phyloP scores from a whole-genome alignment of 2,888 invertebrate species.

The Oscheius onirici region DNA sequence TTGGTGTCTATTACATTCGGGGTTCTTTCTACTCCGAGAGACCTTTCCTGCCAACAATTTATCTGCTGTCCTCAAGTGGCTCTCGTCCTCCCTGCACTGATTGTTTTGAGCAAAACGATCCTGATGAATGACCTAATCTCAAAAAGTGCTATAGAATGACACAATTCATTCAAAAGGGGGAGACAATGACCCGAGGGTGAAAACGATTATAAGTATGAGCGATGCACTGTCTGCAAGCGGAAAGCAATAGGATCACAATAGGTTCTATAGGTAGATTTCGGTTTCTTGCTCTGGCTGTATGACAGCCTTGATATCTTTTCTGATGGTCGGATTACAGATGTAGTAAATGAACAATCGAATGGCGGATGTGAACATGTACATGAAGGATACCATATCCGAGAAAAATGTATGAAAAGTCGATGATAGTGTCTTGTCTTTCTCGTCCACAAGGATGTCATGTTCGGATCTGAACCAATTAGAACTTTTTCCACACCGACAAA shows the following conservation, averaged over 20 bases:
- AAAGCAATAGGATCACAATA: no score
- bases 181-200: no score
- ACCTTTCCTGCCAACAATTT: no score
- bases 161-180: background rate
- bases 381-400: slow-evolving; percentile 66
- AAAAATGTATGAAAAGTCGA: slow-evolving; percentile 70
- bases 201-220: no score
- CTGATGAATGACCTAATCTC: background rate
- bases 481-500: background rate
- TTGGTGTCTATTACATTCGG: no score
- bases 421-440: slow-evolving; percentile 59
- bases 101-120: background rate
- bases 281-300: slow-evolving; percentile 4
- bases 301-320: slow-evolving; percentile 48
- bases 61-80: no score
- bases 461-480: slow-evolving; percentile 51
- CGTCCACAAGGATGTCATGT: slow-evolving; percentile 56
- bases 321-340: slow-evolving; percentile 64
- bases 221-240: no score
- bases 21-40: no score
- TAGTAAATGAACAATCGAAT: slow-evolving; percentile 70
- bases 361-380: slow-evolving; percentile 70
- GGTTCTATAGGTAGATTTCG: slow-evolving; percentile 3
- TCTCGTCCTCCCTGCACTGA: background rate
- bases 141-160: background rate